Base-by-base conservation (phyloP, 1,140 invertebrate species). In the Atta colombica region DNA sequence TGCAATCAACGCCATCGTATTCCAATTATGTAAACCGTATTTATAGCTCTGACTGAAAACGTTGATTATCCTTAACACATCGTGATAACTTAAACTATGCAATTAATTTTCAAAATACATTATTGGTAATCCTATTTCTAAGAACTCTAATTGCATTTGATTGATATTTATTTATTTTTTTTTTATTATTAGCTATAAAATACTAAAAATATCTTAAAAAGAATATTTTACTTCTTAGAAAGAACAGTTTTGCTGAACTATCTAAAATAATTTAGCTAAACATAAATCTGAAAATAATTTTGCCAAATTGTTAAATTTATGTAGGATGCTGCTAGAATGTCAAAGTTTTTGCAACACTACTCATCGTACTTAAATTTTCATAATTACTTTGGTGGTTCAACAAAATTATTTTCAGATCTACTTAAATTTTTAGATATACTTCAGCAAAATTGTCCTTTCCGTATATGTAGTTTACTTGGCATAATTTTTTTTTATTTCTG, bases 41-140 rank as follows among this genome's bases (percentile, higher is more conserved):
- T 77, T 77, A 77, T 77, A 77, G 55, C 55, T 61, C 14, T 77
- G 55, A 60, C 14, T 45, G 55, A 60, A 61, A 77, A 31, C 31
- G 31, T 75, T 39, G 31, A 60, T 77, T 14, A 60, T 77, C 3
- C 7, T 21, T 39, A 77, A 39, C 14, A 14, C 25, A 21, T 58
- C 0, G n/a, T 72, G 21, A 72, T 53, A 72, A 72, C 16, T 72
- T 5, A 5, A 28, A 16, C 21, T 71, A 45, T 72, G 69, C 68
- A 18, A 6, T 7, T 49, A 49, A 49, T 49, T 71, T 25, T 71
- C 0, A 16, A 71, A 71, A 49, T 71, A 25, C 5, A 10, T 71
- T 45, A 49, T 51, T 69, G 39, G 5, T 69, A 69, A 66, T n/a
- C 3, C 7, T 21, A 39, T 3, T 8, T 63, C n/a, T 28, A 28